Percentiles rank a stretch among this genome's conserved stretches.
phyloP scores from a whole-genome alignment of 2,113 vertebrate species.

The Hyperoodon ampullatus region DNA sequence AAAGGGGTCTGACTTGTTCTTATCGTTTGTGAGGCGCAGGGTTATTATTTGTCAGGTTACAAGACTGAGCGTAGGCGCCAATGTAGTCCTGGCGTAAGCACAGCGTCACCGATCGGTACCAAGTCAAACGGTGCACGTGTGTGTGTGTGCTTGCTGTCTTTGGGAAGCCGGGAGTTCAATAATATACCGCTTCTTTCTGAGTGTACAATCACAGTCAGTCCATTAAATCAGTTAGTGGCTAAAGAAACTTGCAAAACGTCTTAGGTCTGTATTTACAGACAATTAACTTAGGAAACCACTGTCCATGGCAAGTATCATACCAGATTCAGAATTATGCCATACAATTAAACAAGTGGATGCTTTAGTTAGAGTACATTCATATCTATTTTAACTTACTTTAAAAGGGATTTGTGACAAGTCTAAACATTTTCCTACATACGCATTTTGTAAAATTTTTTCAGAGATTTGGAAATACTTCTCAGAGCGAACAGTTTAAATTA shows the following conservation, averaged over 20 bases:
- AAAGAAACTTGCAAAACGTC: neutral
- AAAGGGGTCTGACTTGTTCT: neutral
- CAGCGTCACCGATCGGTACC: neutral
- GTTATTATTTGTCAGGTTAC: rapidly evolving
- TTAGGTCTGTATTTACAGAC: neutral
- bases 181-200: neutral
- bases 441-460: neutral
- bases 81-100: neutral
- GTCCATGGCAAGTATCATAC: rapidly evolving
- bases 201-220: neutral
- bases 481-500: neutral
- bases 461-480: neutral
- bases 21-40: neutral
- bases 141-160: rapidly evolving
- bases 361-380: neutral
- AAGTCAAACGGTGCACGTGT: neutral
- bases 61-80: neutral
- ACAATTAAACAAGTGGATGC: neutral
- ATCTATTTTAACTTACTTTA: neutral
- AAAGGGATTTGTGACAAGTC: neutral
- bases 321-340: neutral
- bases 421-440: neutral
- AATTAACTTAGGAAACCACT: neutral
- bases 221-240: rapidly evolving
- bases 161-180: rapidly evolving